These are phyloP conservation scores for Nasonovia ribisnigri DNA, from an alignment of 2,888 invertebrate species.

Conservation along the genomic window DNA sequence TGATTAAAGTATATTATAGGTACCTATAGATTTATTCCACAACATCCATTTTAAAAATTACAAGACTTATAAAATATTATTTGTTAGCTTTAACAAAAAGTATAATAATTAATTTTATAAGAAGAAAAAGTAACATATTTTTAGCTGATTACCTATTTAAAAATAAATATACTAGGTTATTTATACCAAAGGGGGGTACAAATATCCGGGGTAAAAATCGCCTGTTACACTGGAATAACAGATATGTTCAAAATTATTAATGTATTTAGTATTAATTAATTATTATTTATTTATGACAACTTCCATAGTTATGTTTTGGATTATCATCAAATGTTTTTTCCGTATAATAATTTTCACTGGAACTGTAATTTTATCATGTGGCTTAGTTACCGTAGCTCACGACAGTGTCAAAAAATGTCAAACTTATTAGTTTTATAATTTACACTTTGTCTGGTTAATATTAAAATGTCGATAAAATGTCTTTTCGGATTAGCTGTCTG, in stretches of 20 bases:
- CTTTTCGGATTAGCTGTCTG: not conserved
- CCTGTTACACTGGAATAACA: not conserved
- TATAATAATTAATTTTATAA: no score
- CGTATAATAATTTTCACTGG: not conserved
- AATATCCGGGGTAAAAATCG: no score
- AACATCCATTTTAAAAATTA: no score
- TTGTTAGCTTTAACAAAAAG: no score
- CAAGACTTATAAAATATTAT: no score
- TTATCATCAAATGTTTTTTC: not conserved
- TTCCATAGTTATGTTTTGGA: not conserved
- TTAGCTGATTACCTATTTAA: no score
- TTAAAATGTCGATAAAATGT: not conserved
- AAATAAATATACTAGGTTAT: no score
- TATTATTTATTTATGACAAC: not conserved
- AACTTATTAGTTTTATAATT: slow-evolving; percentile 11
- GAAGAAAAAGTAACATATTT: no score
- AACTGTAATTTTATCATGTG: not conserved
- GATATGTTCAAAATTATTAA: not conserved
- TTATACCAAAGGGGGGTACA: no score
- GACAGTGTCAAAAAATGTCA: not conserved
- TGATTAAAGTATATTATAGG: no score
- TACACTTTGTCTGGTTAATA: not conserved
- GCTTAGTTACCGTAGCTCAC: not conserved
- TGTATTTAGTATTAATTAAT: not conserved
- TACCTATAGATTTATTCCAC: no score